Base-by-base conservation (phyloP, 2,888 invertebrate genomes). In the Noctuana brunneofusca region DNA sequence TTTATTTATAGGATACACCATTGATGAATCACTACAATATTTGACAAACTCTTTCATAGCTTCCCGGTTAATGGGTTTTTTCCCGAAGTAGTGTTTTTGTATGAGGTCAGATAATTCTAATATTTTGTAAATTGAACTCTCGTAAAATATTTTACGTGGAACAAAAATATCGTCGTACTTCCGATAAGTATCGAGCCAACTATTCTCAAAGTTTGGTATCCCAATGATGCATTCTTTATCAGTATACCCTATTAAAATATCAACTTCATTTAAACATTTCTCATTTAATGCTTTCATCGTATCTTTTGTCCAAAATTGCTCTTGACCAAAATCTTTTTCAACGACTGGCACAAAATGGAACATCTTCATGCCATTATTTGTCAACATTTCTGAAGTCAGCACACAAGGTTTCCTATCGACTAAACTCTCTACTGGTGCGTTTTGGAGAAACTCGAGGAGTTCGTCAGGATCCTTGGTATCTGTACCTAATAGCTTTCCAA, bases 251-350 rank as follows among this genome's bases (percentile, higher is more conserved):
- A 38, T 38, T 35, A 53, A 4, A 12, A 53, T 18, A 20, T 53
- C 53, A 12, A 53, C 53, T 20, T 53, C 35, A 12, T 35, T 53
- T 12, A 35, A 6, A 16, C 4, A 8, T 35, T 0, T 94, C 93
- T 84, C 96, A 2, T 14, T 0, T 14, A 79, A 68, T 32, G 67
- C 53, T 20, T 75, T 67, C 11, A 71, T 30, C 2, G 76, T 74
- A 20, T 72, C 65, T 64, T 78, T 76, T 0, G 71, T 76, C n/a
- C 83, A 20, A 38, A 83, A 83, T 60, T 72, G 70, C 4, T 76
- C 73, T 35, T 70, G 59, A 0, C 80, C 81, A 63, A 80, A 76
- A 64, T 78, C 65, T 72, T 81, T 82, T 68, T 85, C 84, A 0
- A 80, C 65, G 3, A 83, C 81, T 6, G 84, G 84, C 5, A 75